Base-by-base conservation (phyloP, 35 echinoderm and acorn worm species). In the Strongylocentrotus purpuratus region DNA sequence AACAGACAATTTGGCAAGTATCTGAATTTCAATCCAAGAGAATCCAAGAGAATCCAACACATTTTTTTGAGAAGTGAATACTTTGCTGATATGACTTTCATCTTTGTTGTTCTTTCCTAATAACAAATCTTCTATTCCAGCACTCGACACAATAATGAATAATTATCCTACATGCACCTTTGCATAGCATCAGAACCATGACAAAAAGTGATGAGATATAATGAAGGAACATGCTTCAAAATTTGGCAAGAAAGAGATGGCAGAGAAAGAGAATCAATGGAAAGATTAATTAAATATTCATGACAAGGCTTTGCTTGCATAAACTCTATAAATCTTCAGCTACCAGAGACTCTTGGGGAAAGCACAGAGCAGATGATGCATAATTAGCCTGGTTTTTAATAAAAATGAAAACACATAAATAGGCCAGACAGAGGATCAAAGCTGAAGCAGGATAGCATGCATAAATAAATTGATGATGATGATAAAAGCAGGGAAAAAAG, bases 271-370 rank as follows among this genome's bases (percentile, higher is more conserved):
- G 65, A 78, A 78, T 78, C 65, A 78, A 78, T 78, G 65, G 65
- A 78, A 22, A n/a, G 65, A 78, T 78, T 78, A 78, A 78, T 78
- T 78, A 78, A 78, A 78, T 78, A 78, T 78, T 78, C 65, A 78
- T 78, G 65, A 78, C 65, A 22, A 28, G 65, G 65, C 65, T 78
- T 78, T 78, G 15, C 22, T 78, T 78, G 65, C 65, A 78, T 78
- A 78, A 78, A 78, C 65, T 78, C 65, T n/a, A 78, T 78, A 78
- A 78, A 78, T 78, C 65, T 78, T 78, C 65, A 78, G 28, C 4
- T 22, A 78, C 15, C 5, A 78, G 4, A n/a, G 7, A 78, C 65
- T 78, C 65, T 28, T 28, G 65, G 65, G 65, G 20, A n/a, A 6
- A n/a, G 65, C 7, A n/a, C 65, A 2, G 4, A 70, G 20, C 20